Evolutionary conservation across 2,113 vertebrate species (phyloP).

Genomic region (Thalassarche chlororhynchos): DNA sequence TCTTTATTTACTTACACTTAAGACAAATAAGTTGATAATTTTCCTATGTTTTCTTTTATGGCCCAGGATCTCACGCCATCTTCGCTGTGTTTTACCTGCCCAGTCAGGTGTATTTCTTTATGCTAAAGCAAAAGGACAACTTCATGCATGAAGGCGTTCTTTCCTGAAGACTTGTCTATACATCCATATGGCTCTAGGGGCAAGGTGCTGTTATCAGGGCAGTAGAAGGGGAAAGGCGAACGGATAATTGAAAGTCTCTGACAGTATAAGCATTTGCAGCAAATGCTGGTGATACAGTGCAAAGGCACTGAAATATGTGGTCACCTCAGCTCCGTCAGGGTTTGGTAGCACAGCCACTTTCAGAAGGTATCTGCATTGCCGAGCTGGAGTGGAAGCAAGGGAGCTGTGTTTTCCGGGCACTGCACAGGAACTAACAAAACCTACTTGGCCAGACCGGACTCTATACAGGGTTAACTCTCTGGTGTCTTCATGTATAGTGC

Average conservation of each 20-base stretch:
- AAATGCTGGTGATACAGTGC: background rate
- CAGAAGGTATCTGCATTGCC: background rate
- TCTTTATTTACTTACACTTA: background rate
- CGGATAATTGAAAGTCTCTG: background rate
- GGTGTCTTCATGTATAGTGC: background rate
- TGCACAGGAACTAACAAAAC: background rate
- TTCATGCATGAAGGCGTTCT: accelerated
- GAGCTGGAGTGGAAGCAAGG: background rate
- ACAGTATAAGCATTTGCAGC: background rate
- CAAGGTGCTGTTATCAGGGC: background rate
- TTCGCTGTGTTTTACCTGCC: background rate
- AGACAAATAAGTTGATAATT: background rate
- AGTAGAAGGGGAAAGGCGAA: background rate
- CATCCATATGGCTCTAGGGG: background rate
- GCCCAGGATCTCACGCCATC: background rate
- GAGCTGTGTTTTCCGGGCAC: background rate
- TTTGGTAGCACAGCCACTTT: background rate
- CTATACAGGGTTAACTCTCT: background rate
- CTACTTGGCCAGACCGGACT: background rate
- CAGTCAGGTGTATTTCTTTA: background rate
- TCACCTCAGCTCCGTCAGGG: background rate
- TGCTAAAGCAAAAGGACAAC: background rate
- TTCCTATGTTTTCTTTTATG: background rate
- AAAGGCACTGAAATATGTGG: background rate
- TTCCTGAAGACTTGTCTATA: background rate